Conservation (phyloP, 2,113 vertebrate species). For the Sinocyclocheilus anophthalmus region DNA sequence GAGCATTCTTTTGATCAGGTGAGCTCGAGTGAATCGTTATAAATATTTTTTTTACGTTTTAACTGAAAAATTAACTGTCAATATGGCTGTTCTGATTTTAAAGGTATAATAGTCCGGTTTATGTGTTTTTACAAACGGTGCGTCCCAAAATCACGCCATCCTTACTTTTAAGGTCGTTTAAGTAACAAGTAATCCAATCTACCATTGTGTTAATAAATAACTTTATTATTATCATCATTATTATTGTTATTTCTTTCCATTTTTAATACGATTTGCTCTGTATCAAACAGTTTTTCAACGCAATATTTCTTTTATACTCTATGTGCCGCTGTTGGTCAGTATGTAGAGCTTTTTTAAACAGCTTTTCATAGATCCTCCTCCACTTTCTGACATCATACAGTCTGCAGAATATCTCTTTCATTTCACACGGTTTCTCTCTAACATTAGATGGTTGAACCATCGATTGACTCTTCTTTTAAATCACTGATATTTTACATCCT, state of each 20-base stretch:
- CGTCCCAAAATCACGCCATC: no score
- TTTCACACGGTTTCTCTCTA: background rate
- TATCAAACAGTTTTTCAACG: conserved; percentile 63
- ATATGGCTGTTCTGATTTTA: background rate
- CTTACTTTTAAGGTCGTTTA: no score
- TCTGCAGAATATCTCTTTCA: background rate
- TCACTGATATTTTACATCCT: background rate
- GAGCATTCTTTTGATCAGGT: conserved; percentile 15
- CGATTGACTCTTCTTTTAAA: background rate
- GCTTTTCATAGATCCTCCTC: background rate
- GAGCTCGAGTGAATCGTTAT: conserved; percentile 45
- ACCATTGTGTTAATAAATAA: background rate
- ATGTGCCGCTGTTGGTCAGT: conserved; percentile 86
- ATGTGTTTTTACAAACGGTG: no score
- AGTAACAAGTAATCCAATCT: background rate
- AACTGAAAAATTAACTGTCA: background rate
- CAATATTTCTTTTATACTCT: conserved; percentile 75
- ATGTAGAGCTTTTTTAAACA: conserved; percentile 29
- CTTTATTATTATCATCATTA: conserved; percentile 68
- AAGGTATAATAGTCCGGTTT: no score
- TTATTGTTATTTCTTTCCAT: conserved; percentile 76
- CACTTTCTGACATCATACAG: conserved; percentile 24
- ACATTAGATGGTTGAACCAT: background rate
- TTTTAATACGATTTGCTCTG: conserved; percentile 48
- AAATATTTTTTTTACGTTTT: conserved; percentile 30